phyloP scores from a whole-genome alignment of 2,888 invertebrate species.

The Callimorpha dominula region DNA sequence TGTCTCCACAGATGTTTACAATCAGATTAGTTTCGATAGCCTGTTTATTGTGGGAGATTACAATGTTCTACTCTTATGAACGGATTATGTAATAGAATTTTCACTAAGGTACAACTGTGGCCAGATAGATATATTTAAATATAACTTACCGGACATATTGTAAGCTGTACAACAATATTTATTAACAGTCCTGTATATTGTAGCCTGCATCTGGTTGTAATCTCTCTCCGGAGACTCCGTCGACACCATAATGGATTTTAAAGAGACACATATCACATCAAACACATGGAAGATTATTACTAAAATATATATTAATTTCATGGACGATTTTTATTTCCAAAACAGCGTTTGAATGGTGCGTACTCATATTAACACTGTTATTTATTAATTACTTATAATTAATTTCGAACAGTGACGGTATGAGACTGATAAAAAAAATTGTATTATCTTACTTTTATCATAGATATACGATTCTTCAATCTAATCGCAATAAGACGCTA shows the following conservation, averaged over 20 bases:
- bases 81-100: too few species aligned
- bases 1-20: too few species aligned
- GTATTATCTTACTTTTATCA: not conserved
- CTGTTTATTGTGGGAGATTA: too few species aligned
- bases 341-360: not conserved
- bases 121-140: not conserved
- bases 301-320: constrained; percentile 17
- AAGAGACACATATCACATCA: constrained; percentile 19
- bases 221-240: not conserved
- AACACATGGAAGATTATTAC: constrained; percentile 9
- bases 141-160: constrained; percentile 48
- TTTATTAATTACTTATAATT: constrained; percentile 23
- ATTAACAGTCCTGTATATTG: constrained; percentile 56
- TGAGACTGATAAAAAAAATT: constrained; percentile 14
- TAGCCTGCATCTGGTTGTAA: constrained; percentile 26
- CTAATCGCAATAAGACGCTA: too few species aligned
- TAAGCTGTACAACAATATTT: constrained; percentile 58
- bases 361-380: constrained; percentile 18
- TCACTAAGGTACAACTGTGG: too few species aligned
- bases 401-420: constrained; percentile 3
- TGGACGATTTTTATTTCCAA: constrained; percentile 11
- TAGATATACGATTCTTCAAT: not conserved
- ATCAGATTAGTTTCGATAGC: too few species aligned
- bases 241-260: not conserved
- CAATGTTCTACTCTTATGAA: too few species aligned